Evolutionary conservation across 2,797 vertebrate species (phyloP), one percentile per base, ranked within the genome.

Genomic region (Dermochelys coriacea): DNA sequence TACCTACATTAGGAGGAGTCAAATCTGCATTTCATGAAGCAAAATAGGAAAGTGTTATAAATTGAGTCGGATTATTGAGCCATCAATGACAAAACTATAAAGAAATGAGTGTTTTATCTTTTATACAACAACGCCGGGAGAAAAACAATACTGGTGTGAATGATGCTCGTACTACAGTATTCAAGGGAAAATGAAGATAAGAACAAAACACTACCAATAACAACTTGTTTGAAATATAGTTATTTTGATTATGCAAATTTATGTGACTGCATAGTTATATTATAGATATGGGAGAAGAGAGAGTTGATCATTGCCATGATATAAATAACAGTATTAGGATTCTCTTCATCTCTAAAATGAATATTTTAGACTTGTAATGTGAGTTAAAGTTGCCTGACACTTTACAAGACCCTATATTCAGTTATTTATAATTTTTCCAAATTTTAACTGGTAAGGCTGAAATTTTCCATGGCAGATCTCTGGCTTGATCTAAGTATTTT

Each of bases 1-100:
- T 99, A 99, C 98, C 98, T 98, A 98, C 98, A 98, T 98, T 98
- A 98, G 98, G 98, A 98, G 98, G 98, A 96, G 98, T 98, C 98
- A 98, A 97, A 97, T 99, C 98, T 98, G 98, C 96, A 98, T 98
- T 98, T 98, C 97, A 98, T 91, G 98, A 98, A 98, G 98, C 97
- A 98, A 98, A 98, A 98, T 29, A 97, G 98, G 98, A 98, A 98
- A 98, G 97, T 90, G 96, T 98, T 97, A 98, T 95, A 98, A 97
- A 97, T 98, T 95, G 84, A 98, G 96, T 98, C 92, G 98, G 96
- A 97, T 97, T 97, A 97, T 93, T 93, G 97, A 98, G 94, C 92
- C 94, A 95, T 95, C 91, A 92, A 97, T 79, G 81, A 95, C 81
- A 91, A 97, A 96, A 96, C 93, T 97, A 94, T n/a, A 81, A 95